Evolutionary conservation across 1,140 invertebrate species (phyloP).

Genomic region (Berghia stephanieae): DNA sequence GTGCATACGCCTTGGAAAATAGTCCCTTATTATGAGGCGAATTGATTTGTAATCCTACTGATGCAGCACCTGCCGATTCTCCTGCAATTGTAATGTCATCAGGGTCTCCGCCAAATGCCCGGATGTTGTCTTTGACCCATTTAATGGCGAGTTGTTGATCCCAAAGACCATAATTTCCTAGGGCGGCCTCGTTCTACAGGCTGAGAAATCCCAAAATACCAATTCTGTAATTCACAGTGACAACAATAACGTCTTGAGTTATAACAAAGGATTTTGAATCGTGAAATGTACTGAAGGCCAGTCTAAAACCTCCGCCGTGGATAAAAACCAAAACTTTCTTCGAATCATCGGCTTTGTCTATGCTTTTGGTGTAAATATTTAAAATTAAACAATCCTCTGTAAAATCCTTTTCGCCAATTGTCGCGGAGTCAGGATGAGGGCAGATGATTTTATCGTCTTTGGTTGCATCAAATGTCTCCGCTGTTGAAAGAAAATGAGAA

Average conservation of each 20-base stretch:
- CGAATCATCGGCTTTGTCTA: neutral
- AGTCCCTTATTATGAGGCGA: slow-evolving; percentile 39
- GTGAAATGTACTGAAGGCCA: slow-evolving; percentile 34
- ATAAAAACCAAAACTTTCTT: slow-evolving; percentile 47
- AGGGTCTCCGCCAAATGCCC: slow-evolving; percentile 50
- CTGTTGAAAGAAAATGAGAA: too few relatives aligned
- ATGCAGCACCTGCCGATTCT: slow-evolving; percentile 44
- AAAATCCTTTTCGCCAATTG: too few relatives aligned
- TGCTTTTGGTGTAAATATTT: slow-evolving; percentile 33
- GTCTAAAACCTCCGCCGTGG: slow-evolving; percentile 46
- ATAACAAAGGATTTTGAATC: slow-evolving; percentile 52
- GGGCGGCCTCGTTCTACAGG: slow-evolving; percentile 31
- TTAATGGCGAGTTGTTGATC: slow-evolving; percentile 91
- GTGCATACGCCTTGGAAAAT: slow-evolving; percentile 23
- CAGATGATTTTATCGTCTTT: too few relatives aligned
- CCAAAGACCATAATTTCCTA: slow-evolving; percentile 73
- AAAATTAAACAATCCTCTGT: slow-evolving; percentile 42
- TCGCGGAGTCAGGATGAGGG: too few relatives aligned
- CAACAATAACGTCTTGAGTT: slow-evolving; percentile 66
- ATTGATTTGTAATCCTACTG: slow-evolving; percentile 26
- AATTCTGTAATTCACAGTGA: slow-evolving; percentile 70
- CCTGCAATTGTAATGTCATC: slow-evolving; percentile 51
- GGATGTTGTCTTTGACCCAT: slow-evolving; percentile 71
- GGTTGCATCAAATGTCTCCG: too few relatives aligned
- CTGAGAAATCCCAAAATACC: slow-evolving; percentile 62